phyloP scores from a whole-genome alignment of 2,888 invertebrate species.

The Melanotus villosus region DNA sequence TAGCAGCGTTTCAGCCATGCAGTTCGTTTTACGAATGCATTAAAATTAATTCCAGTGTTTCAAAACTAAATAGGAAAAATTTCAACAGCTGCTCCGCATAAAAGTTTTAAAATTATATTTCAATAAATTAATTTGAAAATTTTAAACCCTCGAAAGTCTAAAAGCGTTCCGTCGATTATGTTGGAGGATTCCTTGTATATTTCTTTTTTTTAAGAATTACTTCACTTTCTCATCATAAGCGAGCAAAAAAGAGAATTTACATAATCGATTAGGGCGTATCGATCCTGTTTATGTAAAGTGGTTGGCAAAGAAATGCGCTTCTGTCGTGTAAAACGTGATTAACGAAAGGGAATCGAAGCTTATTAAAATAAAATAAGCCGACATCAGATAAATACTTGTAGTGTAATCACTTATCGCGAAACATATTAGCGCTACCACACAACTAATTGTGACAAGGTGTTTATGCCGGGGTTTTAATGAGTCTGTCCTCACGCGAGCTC shows the following conservation, averaged over 20 bases:
- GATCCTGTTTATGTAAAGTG: constrained; percentile 10
- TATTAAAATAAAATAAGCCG: constrained; percentile 36
- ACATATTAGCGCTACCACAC: constrained; percentile 58
- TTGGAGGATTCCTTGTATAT: no score
- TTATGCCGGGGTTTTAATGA: constrained; percentile 63
- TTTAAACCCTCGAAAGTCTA: no score
- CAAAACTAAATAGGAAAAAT: no score
- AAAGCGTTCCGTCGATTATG: no score
- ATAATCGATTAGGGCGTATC: constrained; percentile 16
- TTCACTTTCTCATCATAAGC: constrained; percentile 13
- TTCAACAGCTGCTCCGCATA: no score
- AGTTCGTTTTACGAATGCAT: no score
- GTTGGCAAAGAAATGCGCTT: constrained; percentile 12
- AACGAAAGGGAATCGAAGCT: constrained; percentile 19
- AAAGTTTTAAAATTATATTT: no score
- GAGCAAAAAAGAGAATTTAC: constrained; percentile 3
- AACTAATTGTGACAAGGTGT: constrained; percentile 64
- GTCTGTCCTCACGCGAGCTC: constrained; percentile 59
- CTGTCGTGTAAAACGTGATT: constrained; percentile 15
- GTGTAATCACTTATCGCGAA: constrained; percentile 56
- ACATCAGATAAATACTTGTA: constrained; percentile 51
- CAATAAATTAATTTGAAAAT: no score
- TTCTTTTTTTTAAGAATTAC: no score
- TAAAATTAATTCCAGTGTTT: no score
- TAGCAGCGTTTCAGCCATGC: no score